Base-by-base conservation (phyloP, 2,113 vertebrate species). In the Ammodytes marinus region DNA sequence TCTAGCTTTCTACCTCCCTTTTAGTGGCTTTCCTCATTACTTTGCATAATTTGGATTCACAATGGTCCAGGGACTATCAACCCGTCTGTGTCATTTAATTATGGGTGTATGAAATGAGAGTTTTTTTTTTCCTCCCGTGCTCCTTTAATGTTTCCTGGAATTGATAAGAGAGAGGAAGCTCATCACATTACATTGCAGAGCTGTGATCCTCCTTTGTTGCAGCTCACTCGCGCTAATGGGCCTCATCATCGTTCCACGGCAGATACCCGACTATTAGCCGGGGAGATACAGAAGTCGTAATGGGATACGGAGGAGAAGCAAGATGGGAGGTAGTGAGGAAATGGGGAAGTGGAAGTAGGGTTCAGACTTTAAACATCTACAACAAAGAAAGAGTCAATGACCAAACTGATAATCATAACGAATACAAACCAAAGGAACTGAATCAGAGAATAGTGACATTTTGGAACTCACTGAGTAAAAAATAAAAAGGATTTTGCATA, bases 41-140 rank as follows among this genome's bases (percentile, higher is more conserved):
- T 78, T 85, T 84, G 80, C 53, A 81, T 91, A 91, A 94, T 92
- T 92, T 91, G 90, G 89, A 92, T 89, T 73, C 88, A 88, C 86
- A 90, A 93, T 85, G 80, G 80, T 93, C 90, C 90, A 91, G 92
- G 85, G 91, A 89, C 91, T 89, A 92, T 91, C 94, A 95, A 94
- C 90, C 49, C 83, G 94, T 90, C 93, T 94, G 95, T 95, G 93
- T 96, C 93, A 95, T 96, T 95, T 94, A 96, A 96, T 98, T 97
- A 95, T 94, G 96, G 94, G 88, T 93, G 94, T 94, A 96, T 96
- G 95, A 95, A 96, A 96, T 95, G 94, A 92, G 2, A n/a, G 95
- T 95, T 91, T 94, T 27, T 27, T 27, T 27, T 27, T 95, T 92
- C 85, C 83, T 86, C 69, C 80, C 66, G 11, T 43, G 27, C 90